Evolutionary conservation across 2,888 invertebrate genomes (phyloP).

Genomic region (Polyommatus iphigenia): DNA sequence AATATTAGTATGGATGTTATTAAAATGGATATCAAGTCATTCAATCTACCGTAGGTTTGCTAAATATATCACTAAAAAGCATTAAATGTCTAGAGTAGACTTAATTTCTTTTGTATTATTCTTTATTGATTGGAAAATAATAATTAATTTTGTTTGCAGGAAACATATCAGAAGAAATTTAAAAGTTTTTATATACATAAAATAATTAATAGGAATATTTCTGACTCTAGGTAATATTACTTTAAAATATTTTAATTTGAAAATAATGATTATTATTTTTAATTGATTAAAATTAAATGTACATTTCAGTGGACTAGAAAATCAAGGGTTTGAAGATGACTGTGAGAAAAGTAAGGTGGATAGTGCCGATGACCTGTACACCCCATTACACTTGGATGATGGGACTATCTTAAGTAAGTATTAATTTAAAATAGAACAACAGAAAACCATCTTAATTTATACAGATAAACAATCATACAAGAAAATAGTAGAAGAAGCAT

Average conservation of each 20-base stretch:
- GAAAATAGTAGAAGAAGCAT: too few relatives aligned
- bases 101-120: not conserved
- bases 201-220: slow-evolving; percentile 70
- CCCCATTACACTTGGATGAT: slow-evolving; percentile 69
- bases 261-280: not conserved
- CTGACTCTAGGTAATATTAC: slow-evolving; percentile 71
- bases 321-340: slow-evolving; percentile 66
- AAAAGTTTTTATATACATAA: slow-evolving; percentile 83
- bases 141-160: slow-evolving; percentile 71
- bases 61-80: too few relatives aligned
- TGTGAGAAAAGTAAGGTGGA: slow-evolving; percentile 55
- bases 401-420: slow-evolving; percentile 66
- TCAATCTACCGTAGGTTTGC: not conserved
- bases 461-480: too few relatives aligned
- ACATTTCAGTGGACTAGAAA: slow-evolving; percentile 63
- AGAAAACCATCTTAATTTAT: too few relatives aligned
- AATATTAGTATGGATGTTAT: not conserved
- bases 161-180: slow-evolving; percentile 87
- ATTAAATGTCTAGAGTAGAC: too few relatives aligned
- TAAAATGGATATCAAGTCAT: not conserved
- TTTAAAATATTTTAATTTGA: slow-evolving; percentile 1
- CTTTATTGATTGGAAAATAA: not conserved
- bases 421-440: not conserved
- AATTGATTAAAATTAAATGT: not conserved
- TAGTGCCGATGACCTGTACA: slow-evolving; percentile 58